Evolutionary conservation across 1,140 invertebrate genomes (phyloP), one percentile per base, ranked within the genome.

Genomic region (Drosophila watanabei): DNA sequence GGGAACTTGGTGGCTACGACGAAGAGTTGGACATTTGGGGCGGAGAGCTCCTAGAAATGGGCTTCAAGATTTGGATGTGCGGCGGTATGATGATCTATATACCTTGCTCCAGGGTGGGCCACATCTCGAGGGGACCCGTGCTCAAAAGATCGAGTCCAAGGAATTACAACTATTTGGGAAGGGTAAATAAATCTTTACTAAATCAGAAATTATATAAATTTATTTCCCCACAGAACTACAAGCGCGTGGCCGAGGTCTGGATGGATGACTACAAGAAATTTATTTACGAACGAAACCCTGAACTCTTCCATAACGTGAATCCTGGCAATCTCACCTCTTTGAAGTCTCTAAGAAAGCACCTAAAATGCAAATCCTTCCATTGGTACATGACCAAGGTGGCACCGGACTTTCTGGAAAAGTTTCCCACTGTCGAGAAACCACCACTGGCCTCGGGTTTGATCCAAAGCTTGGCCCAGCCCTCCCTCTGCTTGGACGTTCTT

Each of bases 11-110:
- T 10, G 97, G 98, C 4, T 99, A 99, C 90, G 98, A 99, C 94
- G 95, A 96, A 24, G 95, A 96, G 20, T 95, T 99, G 87, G 98
- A 97, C 75, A 97, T 96, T 93, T 99, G 98, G 98, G 99, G 99
- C 28, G 99, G 98, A 16, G 99, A 99, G 93, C 99, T 99, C 86
- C 97, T 99, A 60, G 99, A 99, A 93, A 95, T 99, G 51, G 98
- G 98, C 54, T 99, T 99, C 81, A 98, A 99, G 94, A 97, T 99
- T 46, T 97, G 96, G 96, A 96, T 97, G 91, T 97, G 96, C 78
- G 98, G 95, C 94, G 99, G 99, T 88, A 96, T 96, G 95, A 98
- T 97, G 97, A 96, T 94, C 93, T 98, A 95, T 94, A 95, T 94
- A 14, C 98, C 98, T 2, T 99, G 99, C 91, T 99, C 98, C 2